Base-by-base conservation (phyloP, 2,113 vertebrate genomes). In the Pagrus major region DNA sequence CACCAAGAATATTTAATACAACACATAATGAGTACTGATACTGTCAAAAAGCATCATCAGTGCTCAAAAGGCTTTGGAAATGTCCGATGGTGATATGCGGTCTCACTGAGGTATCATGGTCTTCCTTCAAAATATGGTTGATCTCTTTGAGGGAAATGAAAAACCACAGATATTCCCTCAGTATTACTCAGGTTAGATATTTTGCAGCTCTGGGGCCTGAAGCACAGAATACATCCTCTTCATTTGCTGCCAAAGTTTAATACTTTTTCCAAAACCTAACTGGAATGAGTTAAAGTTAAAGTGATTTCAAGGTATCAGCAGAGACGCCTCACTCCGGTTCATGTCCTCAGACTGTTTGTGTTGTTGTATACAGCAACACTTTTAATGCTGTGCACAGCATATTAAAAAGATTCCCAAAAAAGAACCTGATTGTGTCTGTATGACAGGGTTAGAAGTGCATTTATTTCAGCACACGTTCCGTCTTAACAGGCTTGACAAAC, bases 401-500 rank as follows among this genome's bases (percentile, higher is more conserved):
- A 67, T 63, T 39, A 60, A 82, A 55, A 27, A 54, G 3, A 67
- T 44, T 37, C 42, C 37, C 63, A 5, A 14, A 33, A 65, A 47
- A 78, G 56, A 64, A 54, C 39, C 31, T 49, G 66, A 77, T 64
- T 70, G 80, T 76, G 58, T 71, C 80, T 72, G 49, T 71, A 39
- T 65, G 78, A 82, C 37, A 76, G 49, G 25, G 47, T 75, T 63
- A 44, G 27, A 55, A 41, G 80, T 75, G 63, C 29, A 37, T 81
- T 81, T 63, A 71, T 84, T 81, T 71, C 69, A 81, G 78, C 56
- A 27, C 71, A 33, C 39, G n/a, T 86, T 86, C 69, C 52, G 60
- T 86, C 76, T 83, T 69, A 84, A 78, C 42, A 63, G 55, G 67
- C 84, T 59, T 81, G 79, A 75, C 81, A 77, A 68, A 89, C 64